Base-by-base conservation (phyloP, 2,888 invertebrate genomes). In the Archaeoteleia sp. region DNA sequence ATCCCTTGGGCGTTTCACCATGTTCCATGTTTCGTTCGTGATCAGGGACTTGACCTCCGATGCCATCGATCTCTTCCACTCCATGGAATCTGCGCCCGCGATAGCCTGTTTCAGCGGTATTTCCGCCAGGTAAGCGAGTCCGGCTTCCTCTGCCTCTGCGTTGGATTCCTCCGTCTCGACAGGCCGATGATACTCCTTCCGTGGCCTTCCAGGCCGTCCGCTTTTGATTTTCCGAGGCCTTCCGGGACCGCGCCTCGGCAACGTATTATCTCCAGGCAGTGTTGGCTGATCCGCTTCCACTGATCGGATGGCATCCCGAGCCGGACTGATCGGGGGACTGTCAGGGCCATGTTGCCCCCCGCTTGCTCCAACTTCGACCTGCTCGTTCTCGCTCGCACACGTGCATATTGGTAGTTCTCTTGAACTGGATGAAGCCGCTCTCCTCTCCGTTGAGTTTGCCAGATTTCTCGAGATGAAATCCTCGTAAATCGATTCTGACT, bases 11-110 rank as follows among this genome's bases (percentile, higher is more conserved):
- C 57, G 49, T n/a, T 67, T 48, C 2, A 70, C 67, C 2, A 75
- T 13, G 9, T 10, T 39, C 74, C 72, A 76, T 1, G 73, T 75
- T 8, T 73, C 51, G 15, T 72, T 70, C 37, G 67, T 66, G 0
- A 72, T 17, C 1, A 73, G 57, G 2, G 70, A 61, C 14, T 55
- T 34, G 7, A 73, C 45, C 42, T 75, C 75, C 0, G 15, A 25
- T 6, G 9, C 57, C 6, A 76, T 75, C 1, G 73, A 71, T 1
- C 53, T 30, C 2, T 34, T 37, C 73, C 72, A 74, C 15, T 68
- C 65, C 1, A 15, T 8, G 1, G 54, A 51, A 8, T 72, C 57
- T 4, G 54, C 20, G 8, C 67, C 51, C 3, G 35, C 14, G n/a
- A 71, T 23, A 0, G 71, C 72, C 10, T 42, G 2, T 10, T 35